Evolutionary conservation across 1,140 invertebrate genomes (phyloP).

Genomic region (Bombus superbus): DNA sequence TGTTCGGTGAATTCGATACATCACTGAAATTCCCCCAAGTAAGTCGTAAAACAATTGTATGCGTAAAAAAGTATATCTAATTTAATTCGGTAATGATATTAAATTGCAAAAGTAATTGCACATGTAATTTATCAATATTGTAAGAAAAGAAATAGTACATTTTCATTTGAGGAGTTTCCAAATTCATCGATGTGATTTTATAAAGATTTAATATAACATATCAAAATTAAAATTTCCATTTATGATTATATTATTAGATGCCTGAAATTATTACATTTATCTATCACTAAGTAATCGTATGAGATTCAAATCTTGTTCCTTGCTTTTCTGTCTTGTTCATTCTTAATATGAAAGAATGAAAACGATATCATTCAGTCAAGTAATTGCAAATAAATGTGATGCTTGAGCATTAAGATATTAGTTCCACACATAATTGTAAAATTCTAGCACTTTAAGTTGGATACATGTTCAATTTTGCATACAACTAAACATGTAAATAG

Average conservation of each 20-base stretch:
- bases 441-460: not conserved
- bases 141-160: not conserved
- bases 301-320: not conserved
- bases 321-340: not conserved
- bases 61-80: not conserved
- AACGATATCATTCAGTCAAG: not conserved
- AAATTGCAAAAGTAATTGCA: not conserved
- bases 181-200: not conserved
- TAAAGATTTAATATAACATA: not conserved
- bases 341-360: not conserved
- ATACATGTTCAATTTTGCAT: conserved; percentile 5
- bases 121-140: not conserved
- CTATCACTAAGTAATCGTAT: not conserved
- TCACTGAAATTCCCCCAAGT: not conserved
- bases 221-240: not conserved
- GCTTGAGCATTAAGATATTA: not conserved
- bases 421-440: not conserved
- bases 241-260: not conserved
- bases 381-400: not conserved
- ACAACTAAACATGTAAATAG: not conserved
- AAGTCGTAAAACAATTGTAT: not conserved
- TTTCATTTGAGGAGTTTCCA: not conserved
- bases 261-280: not conserved
- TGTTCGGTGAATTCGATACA: not conserved
- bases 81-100: not conserved